Evolutionary conservation across 2,797 vertebrate genomes (phyloP).

Genomic region (Coendou prehensilis): DNA sequence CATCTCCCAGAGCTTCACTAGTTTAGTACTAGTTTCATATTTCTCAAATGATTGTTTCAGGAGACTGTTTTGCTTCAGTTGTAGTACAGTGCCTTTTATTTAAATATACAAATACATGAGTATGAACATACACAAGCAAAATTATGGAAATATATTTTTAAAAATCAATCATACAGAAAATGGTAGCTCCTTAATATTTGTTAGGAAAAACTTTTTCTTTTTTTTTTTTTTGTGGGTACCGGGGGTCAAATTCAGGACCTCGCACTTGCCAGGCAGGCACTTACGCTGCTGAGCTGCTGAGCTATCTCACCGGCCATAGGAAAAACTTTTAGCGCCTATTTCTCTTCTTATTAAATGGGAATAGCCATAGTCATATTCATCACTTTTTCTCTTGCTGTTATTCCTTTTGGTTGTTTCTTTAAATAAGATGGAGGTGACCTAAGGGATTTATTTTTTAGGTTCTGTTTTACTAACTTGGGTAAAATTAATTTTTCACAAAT

Average conservation of each 20-base stretch:
- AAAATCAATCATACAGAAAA: not conserved
- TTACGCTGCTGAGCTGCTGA: no score
- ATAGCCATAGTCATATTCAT: not conserved
- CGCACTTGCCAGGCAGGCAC: no score
- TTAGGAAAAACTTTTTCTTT: not conserved
- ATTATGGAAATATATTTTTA: not conserved
- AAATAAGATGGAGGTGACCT: not conserved
- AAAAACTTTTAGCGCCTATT: conserved; percentile 39
- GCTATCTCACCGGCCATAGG: not conserved
- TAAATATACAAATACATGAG: not conserved
- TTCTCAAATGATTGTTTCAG: conserved; percentile 32
- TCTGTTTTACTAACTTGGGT: not conserved
- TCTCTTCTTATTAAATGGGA: conserved; percentile 15
- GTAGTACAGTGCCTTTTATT: conserved; percentile 18
- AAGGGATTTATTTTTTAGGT: not conserved
- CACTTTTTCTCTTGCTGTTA: conserved; percentile 18
- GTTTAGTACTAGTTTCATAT: not conserved
- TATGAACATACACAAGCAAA: not conserved
- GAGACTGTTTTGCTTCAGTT: not conserved
- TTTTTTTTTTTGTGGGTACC: no score
- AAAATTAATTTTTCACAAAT: conserved; percentile 31
- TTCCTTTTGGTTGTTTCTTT: conserved; percentile 5
- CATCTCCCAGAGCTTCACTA: not conserved
- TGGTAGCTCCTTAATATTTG: not conserved
- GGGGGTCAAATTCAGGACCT: no score